phyloP scores from a whole-genome alignment of 2,113 vertebrate species.

The Salvelinus namaycush region DNA sequence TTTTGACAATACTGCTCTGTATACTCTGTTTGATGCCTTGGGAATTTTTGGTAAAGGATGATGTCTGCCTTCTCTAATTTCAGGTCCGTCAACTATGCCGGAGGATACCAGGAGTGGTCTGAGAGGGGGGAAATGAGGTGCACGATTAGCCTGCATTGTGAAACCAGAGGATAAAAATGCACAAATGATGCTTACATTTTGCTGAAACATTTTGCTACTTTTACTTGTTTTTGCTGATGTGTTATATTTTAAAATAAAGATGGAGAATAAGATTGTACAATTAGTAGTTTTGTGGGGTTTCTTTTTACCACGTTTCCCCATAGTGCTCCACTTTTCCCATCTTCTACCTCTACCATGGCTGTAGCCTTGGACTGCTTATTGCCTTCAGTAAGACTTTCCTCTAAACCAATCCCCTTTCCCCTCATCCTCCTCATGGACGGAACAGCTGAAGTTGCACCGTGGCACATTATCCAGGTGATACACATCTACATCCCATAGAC shows the following conservation, averaged over 20 bases:
- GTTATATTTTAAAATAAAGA: background rate
- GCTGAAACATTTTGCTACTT: background rate
- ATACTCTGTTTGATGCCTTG: too few relatives aligned
- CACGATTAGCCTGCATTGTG: background rate
- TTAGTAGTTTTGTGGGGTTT: background rate
- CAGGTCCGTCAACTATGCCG: slow-evolving; percentile 78
- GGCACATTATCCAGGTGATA: too few relatives aligned
- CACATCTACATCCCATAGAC: too few relatives aligned
- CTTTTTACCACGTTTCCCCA: background rate
- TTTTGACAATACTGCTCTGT: too few relatives aligned
- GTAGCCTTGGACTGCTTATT: too few relatives aligned
- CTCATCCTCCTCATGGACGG: too few relatives aligned
- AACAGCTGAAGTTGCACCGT: too few relatives aligned
- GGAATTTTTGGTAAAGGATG: background rate
- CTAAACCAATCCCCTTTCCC: too few relatives aligned
- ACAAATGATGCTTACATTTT: background rate
- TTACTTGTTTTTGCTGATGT: background rate
- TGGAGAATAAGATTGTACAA: background rate
- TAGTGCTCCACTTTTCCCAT: too few relatives aligned
- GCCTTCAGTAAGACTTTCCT: too few relatives aligned
- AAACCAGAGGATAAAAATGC: background rate
- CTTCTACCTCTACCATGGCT: too few relatives aligned
- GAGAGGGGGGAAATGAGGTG: slow-evolving; percentile 61
- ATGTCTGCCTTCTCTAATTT: slow-evolving; percentile 29
- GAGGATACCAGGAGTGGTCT: slow-evolving; percentile 78